Conservation (phyloP, 1,140 invertebrate genomes). For the Cydia amplana region DNA sequence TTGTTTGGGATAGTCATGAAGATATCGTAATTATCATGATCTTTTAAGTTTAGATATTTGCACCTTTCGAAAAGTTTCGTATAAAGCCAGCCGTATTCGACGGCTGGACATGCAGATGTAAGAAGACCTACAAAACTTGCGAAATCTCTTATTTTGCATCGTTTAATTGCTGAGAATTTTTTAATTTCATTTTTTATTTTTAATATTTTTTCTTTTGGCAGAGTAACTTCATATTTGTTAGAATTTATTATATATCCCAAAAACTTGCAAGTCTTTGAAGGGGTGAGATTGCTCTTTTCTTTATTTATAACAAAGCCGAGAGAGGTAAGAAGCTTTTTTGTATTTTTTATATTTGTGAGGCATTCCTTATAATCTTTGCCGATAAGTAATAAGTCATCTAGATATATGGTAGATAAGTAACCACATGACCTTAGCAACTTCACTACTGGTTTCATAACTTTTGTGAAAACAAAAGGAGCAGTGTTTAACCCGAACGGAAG, state of each 20-base stretch:
- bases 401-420: too few relatives aligned
- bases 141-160: conserved; percentile 3
- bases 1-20: not conserved
- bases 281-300: not conserved
- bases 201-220: not conserved
- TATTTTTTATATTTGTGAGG: not conserved
- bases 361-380: conserved; percentile 1
- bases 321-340: not conserved
- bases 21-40: not conserved
- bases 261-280: conserved; percentile 9
- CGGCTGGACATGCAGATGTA: conserved; percentile 16
- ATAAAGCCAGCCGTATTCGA: conserved; percentile 14
- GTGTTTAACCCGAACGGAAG: too few relatives aligned
- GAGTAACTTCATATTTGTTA: not conserved
- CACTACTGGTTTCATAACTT: too few relatives aligned
- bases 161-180: conserved; percentile 1
- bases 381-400: too few relatives aligned
- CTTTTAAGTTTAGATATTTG: not conserved
- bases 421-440: too few relatives aligned
- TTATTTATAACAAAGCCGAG: conserved; percentile 20
- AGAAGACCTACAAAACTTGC: conserved; percentile 16
- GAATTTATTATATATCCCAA: too few relatives aligned
- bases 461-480: too few relatives aligned
- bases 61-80: conserved; percentile 11
- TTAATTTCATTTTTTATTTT: not conserved